Evolutionary conservation across 2,113 vertebrate genomes (phyloP).

Genomic region (Notothenia rossii): DNA sequence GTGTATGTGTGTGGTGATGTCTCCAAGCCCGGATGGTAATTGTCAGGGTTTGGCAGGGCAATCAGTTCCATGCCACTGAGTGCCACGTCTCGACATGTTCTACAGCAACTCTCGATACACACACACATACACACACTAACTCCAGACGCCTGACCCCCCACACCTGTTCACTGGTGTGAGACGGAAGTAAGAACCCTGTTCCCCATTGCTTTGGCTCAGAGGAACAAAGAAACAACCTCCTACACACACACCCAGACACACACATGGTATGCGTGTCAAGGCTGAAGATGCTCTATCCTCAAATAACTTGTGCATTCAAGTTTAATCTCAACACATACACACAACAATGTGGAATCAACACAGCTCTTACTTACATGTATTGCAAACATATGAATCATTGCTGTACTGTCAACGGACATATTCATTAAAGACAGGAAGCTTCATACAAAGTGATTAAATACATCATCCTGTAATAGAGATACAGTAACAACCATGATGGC

Average conservation of each 20-base stretch:
- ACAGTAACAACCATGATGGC: too few species aligned
- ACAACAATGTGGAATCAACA: neutral
- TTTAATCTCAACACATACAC: conserved; percentile 18
- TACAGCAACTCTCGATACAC: conserved; percentile 54
- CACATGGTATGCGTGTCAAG: conserved; percentile 30
- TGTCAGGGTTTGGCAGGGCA: conserved; percentile 76
- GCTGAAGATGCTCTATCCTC: conserved; percentile 26
- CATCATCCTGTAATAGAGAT: neutral
- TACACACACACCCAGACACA: neutral
- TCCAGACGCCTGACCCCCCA: conserved; percentile 56
- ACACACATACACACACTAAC: conserved; percentile 17
- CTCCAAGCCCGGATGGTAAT: conserved; percentile 64
- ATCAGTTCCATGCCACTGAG: conserved; percentile 78
- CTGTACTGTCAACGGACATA: neutral
- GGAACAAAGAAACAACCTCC: conserved; percentile 56
- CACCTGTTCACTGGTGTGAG: conserved; percentile 72
- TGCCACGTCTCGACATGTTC: conserved; percentile 71
- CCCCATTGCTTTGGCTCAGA: conserved; percentile 54
- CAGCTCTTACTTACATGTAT: neutral
- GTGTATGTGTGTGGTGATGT: conserved; percentile 39
- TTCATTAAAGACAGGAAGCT: neutral
- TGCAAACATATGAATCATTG: neutral
- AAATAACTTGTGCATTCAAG: conserved; percentile 27
- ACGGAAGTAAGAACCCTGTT: conserved; percentile 73
- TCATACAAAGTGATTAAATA: neutral